Conservation (phyloP, 2,888 invertebrate species). For the Apodemia mormo region DNA sequence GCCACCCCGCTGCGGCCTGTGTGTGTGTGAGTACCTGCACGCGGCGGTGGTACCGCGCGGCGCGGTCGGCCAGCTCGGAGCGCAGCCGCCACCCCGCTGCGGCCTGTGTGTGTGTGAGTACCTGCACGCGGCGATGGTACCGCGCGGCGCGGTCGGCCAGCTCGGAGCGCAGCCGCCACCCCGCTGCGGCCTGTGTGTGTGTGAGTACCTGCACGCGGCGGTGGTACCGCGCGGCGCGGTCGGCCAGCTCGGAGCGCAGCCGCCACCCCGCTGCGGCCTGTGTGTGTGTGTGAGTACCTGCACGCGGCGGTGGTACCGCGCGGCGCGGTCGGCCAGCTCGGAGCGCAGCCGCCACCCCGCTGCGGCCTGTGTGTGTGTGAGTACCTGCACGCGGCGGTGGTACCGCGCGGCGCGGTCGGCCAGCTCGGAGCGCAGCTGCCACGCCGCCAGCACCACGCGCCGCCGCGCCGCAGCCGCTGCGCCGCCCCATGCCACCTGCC, state of each 20-base stretch:
- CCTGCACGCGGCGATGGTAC: background rate
- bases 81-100: too few relatives aligned
- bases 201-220: slow-evolving; percentile 40
- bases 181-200: background rate
- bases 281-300: too few relatives aligned
- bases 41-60: too few relatives aligned
- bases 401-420: slow-evolving; percentile 67
- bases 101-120: too few relatives aligned
- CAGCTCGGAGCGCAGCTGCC: slow-evolving; percentile 68
- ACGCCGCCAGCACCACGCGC: slow-evolving; percentile 60
- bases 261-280: too few relatives aligned
- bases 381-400: slow-evolving; percentile 52
- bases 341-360: background rate
- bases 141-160: too few relatives aligned
- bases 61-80: too few relatives aligned
- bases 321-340: too few relatives aligned
- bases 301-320: background rate
- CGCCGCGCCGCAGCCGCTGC: slow-evolving; percentile 49
- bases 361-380: background rate
- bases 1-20: too few relatives aligned
- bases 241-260: too few relatives aligned
- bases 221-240: too few relatives aligned
- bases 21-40: too few relatives aligned
- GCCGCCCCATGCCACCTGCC: slow-evolving; percentile 59
- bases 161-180: background rate